phyloP scores from a whole-genome alignment of 2,888 invertebrate species.

The Drosophila multiciliata region DNA sequence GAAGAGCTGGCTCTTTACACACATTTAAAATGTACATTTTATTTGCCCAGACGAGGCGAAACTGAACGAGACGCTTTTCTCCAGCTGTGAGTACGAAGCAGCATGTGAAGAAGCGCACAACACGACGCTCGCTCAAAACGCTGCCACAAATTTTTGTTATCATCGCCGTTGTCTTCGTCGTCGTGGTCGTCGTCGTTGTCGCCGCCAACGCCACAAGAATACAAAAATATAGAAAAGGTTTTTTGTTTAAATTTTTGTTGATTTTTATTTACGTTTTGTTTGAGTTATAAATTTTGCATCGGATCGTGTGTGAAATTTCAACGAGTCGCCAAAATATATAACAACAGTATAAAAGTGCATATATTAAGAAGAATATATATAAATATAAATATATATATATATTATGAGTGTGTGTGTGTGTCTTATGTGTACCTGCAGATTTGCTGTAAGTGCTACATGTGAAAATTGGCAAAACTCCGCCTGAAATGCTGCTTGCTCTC shows the following conservation, averaged over 20 bases:
- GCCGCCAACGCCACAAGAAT: conserved; percentile 20
- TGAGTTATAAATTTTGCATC: conserved; percentile 4
- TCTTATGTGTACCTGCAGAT: conserved; percentile 9
- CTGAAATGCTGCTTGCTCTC: conserved; percentile 29
- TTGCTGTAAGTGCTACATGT: conserved; percentile 20
- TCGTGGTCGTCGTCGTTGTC: conserved; percentile 16
- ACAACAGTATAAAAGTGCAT: conserved; percentile 5
- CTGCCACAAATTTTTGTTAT: conserved; percentile 44
- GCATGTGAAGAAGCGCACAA: conserved; percentile 75
- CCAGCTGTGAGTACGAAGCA: conserved; percentile 74
- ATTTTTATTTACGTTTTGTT: conserved; percentile 13
- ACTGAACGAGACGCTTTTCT: conserved; percentile 56
- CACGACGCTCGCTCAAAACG: conserved; percentile 55
- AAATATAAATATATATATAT: conserved; percentile 1
- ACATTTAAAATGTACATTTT: conserved; percentile 38
- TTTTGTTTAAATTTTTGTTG: conserved; percentile 20
- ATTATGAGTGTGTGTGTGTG: conserved; percentile 18
- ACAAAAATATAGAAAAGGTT: conserved; percentile 18
- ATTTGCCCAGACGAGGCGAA: conserved; percentile 46
- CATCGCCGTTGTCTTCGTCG: conserved; percentile 22
- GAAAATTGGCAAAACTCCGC: conserved; percentile 4
- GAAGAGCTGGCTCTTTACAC: too few relatives aligned
- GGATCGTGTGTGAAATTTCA: conserved; percentile 19
- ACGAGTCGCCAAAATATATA: conserved; percentile 11
- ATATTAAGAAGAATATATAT: not conserved